A percentile compares a stretch with the other conserved stretches of the same genome.
Evolutionary conservation across 92 coral and sea anemone species (phyloP).

Genomic region (Porites divaricata): DNA sequence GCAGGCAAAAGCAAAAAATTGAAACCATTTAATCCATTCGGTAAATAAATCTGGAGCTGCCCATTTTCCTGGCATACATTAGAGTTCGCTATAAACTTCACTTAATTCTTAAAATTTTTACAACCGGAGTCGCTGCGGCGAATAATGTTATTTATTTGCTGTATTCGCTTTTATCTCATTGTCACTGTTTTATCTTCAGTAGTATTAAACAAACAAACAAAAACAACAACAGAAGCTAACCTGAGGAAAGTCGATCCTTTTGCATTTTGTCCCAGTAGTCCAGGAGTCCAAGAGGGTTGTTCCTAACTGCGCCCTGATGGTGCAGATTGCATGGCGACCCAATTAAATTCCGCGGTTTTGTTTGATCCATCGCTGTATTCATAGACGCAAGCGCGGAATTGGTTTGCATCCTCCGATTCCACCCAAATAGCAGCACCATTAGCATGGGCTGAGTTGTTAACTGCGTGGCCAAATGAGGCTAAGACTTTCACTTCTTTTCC

Average conservation of each 20-base stretch:
- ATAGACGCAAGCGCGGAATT: not conserved
- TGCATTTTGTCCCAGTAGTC: slow-evolving; percentile 10
- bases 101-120: too few relatives aligned
- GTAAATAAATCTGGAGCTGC: too few relatives aligned
- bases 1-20: too few relatives aligned
- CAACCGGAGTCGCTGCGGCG: too few relatives aligned
- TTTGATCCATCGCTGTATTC: slow-evolving; percentile 16
- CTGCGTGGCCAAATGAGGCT: slow-evolving; percentile 16
- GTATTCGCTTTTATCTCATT: not conserved
- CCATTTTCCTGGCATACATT: too few relatives aligned
- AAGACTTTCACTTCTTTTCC: not conserved
- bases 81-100: too few relatives aligned
- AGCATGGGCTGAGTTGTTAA: not conserved
- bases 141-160: too few relatives aligned
- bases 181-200: too few relatives aligned
- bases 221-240: not conserved
- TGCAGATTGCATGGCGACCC: slow-evolving; percentile 13
- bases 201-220: not conserved
- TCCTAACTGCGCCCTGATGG: not conserved
- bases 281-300: not conserved
- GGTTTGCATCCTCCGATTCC: not conserved
- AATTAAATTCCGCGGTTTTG: not conserved
- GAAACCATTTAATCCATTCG: too few relatives aligned
- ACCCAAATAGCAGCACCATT: slow-evolving; percentile 24
- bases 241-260: not conserved